A percentile compares a stretch with the other conserved stretches of the same genome.
Conservation (phyloP, 2,113 vertebrate species). For the Pao palembangensis region DNA sequence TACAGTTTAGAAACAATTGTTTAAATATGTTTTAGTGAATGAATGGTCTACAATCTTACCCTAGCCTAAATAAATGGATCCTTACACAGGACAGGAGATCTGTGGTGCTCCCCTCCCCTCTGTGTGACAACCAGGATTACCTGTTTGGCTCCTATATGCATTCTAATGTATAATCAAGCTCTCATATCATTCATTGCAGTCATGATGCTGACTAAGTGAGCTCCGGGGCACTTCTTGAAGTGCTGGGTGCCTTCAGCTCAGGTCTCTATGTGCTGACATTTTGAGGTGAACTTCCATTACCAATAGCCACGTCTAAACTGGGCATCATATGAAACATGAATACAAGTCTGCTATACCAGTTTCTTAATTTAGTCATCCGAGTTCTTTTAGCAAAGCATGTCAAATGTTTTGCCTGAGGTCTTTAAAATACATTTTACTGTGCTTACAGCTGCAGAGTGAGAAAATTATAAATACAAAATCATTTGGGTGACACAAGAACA, state of each 20-base stretch:
- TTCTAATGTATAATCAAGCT: background rate
- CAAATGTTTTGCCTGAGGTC: no score
- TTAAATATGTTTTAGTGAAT: background rate
- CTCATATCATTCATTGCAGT: background rate
- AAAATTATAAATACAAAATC: no score
- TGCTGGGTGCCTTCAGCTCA: background rate
- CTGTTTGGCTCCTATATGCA: no score
- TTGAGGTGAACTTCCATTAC: conserved; percentile 31
- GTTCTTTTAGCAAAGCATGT: conserved; percentile 1
- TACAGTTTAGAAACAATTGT: background rate
- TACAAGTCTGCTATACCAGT: conserved; percentile 15
- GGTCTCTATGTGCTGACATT: conserved; percentile 19
- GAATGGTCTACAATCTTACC: background rate
- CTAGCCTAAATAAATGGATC: background rate
- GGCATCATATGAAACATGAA: conserved; percentile 42
- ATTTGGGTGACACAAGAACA: no score
- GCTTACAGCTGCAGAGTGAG: no score
- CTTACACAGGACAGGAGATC: background rate
- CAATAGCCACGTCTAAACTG: conserved; percentile 40
- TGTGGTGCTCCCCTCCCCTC: no score
- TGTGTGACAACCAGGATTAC: no score
- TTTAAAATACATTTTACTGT: no score
- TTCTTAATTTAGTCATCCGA: conserved; percentile 13
- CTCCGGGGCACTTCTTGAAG: conserved; percentile 6
- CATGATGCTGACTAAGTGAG: background rate